These are phyloP conservation scores for Rhagonycha lutea DNA, from an alignment of 2,888 invertebrate genomes.

Conservation along the genomic window DNA sequence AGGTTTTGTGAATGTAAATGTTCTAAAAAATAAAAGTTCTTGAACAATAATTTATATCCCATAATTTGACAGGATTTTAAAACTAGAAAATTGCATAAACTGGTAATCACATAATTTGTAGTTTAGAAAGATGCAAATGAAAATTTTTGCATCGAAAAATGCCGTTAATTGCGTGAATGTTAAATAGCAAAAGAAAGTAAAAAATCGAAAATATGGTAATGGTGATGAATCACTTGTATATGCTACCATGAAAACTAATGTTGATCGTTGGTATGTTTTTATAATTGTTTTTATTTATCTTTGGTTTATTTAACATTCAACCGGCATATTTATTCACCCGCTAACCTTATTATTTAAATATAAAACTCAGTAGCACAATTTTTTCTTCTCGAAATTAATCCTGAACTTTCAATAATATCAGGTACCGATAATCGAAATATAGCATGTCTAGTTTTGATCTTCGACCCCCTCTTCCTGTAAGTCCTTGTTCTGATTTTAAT, in stretches of 20 bases:
- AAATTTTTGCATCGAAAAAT: background rate
- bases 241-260: background rate
- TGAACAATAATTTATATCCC: background rate
- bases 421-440: no score
- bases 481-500: background rate
- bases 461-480: background rate
- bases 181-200: background rate
- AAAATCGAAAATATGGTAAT: conserved; percentile 4
- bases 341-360: conserved; percentile 5
- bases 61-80: background rate
- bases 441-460: background rate
- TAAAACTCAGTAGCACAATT: background rate
- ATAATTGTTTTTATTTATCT: background rate
- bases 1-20: background rate
- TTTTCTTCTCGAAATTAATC: background rate
- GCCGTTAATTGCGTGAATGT: background rate
- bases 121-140: background rate
- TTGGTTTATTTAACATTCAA: background rate
- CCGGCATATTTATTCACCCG: conserved; percentile 1
- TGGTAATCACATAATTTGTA: background rate
- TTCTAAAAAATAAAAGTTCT: background rate
- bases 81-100: background rate
- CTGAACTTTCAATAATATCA: background rate
- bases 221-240: background rate
- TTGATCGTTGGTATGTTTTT: background rate